A percentile compares a stretch with the other conserved stretches of the same genome.
Evolutionary conservation across 2,888 invertebrate species (phyloP).

Genomic region (Pomacea canaliculata): DNA sequence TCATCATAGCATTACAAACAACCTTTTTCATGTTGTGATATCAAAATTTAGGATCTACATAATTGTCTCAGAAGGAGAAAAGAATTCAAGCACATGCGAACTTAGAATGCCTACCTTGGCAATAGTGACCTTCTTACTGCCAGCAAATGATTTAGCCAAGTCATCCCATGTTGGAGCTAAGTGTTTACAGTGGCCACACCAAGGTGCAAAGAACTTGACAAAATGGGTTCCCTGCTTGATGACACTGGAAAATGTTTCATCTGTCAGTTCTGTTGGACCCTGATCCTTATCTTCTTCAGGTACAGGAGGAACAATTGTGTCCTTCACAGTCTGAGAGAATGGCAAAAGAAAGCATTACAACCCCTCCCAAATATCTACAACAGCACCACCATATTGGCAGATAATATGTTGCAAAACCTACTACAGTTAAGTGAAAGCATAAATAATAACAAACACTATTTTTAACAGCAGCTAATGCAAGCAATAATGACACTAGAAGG

Average conservation of each 20-base stretch:
- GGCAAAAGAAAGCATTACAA: too few relatives aligned
- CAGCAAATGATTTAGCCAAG: conserved; percentile 79
- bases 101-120: conserved; percentile 74
- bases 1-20: too few relatives aligned
- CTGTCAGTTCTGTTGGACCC: conserved; percentile 73
- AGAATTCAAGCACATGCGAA: not conserved
- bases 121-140: conserved; percentile 79
- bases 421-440: too few relatives aligned
- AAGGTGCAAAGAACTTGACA: conserved; percentile 91
- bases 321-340: not conserved
- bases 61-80: too few relatives aligned
- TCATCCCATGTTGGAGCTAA: conserved; percentile 89
- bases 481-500: too few relatives aligned
- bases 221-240: conserved; percentile 85
- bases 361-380: too few relatives aligned
- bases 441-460: too few relatives aligned
- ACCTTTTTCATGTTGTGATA: too few relatives aligned
- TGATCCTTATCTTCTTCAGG: conserved; percentile 5
- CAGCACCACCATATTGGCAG: too few relatives aligned
- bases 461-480: too few relatives aligned
- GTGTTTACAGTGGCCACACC: conserved; percentile 89
- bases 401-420: too few relatives aligned
- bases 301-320: not conserved
- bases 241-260: conserved; percentile 80
- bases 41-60: too few relatives aligned